Percentiles rank a stretch among this genome's conserved stretches.
These are phyloP conservation scores for Leptinotarsa texana DNA, from an alignment of 1,140 invertebrate species.

Conservation along the genomic window DNA sequence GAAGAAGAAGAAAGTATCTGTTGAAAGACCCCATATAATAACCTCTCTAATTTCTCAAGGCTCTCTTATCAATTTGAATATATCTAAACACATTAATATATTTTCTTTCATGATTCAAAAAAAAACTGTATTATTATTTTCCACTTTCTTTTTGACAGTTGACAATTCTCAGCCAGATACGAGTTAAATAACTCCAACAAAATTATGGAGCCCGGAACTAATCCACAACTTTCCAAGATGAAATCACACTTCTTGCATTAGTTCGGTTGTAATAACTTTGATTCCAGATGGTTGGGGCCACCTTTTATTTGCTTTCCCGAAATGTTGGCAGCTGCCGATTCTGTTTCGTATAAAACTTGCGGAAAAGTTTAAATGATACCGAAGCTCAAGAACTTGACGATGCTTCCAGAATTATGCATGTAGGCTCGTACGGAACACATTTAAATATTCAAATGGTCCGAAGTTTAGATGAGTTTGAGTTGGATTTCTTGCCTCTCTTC, in stretches of 20 bases:
- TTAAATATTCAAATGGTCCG: not conserved
- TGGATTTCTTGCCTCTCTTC: not conserved
- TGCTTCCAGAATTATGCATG: constrained; percentile 14
- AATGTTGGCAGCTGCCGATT: constrained; percentile 13
- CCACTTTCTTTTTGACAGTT: too few species aligned
- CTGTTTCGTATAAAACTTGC: constrained; percentile 22
- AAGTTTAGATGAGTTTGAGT: not conserved
- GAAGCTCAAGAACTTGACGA: constrained; percentile 12
- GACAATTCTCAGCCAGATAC: not conserved
- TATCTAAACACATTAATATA: too few species aligned
- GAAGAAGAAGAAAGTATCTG: too few species aligned
- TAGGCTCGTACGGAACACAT: not conserved
- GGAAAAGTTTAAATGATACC: constrained; percentile 19
- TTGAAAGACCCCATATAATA: too few species aligned
- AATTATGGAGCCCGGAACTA: not conserved
- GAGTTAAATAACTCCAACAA: not conserved
- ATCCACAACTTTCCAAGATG: constrained; percentile 15
- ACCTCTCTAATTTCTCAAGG: too few species aligned
- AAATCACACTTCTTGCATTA: constrained; percentile 9
- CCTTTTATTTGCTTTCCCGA: constrained; percentile 18
- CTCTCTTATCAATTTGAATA: too few species aligned
- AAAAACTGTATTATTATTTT: too few species aligned
- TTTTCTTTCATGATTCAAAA: too few species aligned
- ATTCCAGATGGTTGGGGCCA: constrained; percentile 11
- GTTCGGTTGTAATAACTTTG: constrained; percentile 19